A percentile compares a stretch with the other conserved stretches of the same genome.
These are phyloP conservation scores for Muschampia plurimacula DNA, from an alignment of 2,888 invertebrate species.

Conservation along the genomic window DNA sequence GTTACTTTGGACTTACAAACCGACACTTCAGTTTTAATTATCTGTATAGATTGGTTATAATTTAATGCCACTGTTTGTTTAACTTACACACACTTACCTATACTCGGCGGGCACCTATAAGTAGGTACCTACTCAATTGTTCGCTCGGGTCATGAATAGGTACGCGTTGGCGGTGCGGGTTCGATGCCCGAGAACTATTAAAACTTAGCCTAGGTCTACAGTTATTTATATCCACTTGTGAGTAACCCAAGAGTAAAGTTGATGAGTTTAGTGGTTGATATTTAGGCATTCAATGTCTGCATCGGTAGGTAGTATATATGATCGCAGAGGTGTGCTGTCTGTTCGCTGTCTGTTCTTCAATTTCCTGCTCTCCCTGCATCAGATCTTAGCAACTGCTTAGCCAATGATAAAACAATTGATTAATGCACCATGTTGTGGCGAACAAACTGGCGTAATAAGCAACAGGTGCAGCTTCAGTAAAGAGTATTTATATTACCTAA, in stretches of 20 bases:
- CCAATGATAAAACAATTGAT: neutral
- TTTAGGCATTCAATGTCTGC: no score
- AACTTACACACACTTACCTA: no score
- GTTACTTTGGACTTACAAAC: no score
- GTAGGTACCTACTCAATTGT: neutral
- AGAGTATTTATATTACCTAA: neutral
- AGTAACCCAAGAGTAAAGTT: neutral
- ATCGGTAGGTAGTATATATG: no score
- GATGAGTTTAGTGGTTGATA: neutral
- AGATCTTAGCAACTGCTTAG: neutral
- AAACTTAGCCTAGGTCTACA: neutral
- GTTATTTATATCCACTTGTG: neutral
- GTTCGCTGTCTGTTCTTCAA: neutral
- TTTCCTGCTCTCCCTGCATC: neutral
- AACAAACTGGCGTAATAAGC: neutral
- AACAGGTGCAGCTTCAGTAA: neutral
- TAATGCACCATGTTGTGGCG: no score
- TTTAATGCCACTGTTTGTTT: no score
- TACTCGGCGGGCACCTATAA: neutral
- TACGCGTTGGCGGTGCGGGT: constrained; percentile 2
- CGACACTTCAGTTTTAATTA: no score
- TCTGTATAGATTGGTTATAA: no score
- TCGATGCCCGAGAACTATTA: neutral
- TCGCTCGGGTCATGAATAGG: neutral
- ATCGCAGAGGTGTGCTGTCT: no score